Percentiles rank a stretch among this genome's conserved stretches.
These are phyloP conservation scores for Ormyrus rosae DNA, from an alignment of 2,888 invertebrate genomes.

Conservation along the genomic window DNA sequence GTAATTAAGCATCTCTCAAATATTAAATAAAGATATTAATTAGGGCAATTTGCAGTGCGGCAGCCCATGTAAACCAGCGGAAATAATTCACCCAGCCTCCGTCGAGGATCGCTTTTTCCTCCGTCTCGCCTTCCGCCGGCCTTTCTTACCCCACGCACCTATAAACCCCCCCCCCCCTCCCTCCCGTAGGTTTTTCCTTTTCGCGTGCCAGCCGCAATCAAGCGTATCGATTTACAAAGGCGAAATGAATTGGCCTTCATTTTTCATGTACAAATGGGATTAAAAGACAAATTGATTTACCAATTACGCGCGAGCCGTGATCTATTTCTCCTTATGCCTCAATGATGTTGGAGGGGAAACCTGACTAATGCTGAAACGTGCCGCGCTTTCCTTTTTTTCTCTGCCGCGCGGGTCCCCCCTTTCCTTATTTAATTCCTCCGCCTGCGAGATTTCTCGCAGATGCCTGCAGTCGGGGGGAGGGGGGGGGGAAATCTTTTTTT, in stretches of 20 bases:
- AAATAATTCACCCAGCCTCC: slow-evolving; percentile 16
- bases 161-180: neutral
- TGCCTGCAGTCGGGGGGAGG: too few relatives aligned
- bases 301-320: slow-evolving; percentile 42
- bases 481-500: too few relatives aligned
- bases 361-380: slow-evolving; percentile 48
- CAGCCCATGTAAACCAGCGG: neutral
- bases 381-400: slow-evolving; percentile 23
- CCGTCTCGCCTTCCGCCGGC: neutral
- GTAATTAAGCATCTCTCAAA: too few relatives aligned
- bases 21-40: too few relatives aligned
- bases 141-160: neutral
- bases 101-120: neutral
- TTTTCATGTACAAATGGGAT: slow-evolving; percentile 54
- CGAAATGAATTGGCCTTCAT: slow-evolving; percentile 47
- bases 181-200: slow-evolving; percentile 9
- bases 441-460: slow-evolving; percentile 17
- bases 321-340: slow-evolving; percentile 43
- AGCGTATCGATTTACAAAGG: slow-evolving; percentile 32
- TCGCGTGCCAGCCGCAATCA: slow-evolving; percentile 37
- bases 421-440: neutral
- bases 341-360: slow-evolving; percentile 25
- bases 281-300: slow-evolving; percentile 54
- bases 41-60: too few relatives aligned
- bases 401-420: neutral